These are phyloP conservation scores for Scaeva pyrastri DNA, from an alignment of 2,888 invertebrate species.

Conservation along the genomic window DNA sequence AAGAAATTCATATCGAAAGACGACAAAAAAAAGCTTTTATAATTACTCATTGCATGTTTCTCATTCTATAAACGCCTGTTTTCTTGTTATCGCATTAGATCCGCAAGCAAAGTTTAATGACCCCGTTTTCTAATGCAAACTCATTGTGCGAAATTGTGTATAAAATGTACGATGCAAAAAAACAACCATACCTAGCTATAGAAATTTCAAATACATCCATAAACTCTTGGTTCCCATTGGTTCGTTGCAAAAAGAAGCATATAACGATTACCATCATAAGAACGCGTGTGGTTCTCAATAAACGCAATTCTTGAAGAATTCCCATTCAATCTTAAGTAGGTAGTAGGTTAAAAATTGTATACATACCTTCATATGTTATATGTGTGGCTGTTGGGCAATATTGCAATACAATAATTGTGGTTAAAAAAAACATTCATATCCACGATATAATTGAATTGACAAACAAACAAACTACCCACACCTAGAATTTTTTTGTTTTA, in stretches of 20 bases:
- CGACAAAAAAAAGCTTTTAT: background rate
- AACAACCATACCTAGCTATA: slow-evolving; percentile 14
- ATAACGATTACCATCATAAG: slow-evolving; percentile 2
- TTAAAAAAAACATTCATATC: background rate
- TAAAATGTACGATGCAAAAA: slow-evolving; percentile 50
- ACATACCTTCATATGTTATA: background rate
- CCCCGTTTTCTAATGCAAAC: slow-evolving; percentile 43
- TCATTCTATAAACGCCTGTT: slow-evolving; percentile 34
- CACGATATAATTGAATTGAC: slow-evolving; percentile 1
- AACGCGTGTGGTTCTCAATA: background rate
- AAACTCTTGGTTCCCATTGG: slow-evolving; percentile 27
- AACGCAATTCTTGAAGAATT: slow-evolving; percentile 42
- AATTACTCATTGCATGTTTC: slow-evolving; percentile 53
- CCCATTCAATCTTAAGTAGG: background rate
- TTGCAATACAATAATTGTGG: slow-evolving; percentile 45
- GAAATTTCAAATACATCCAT: slow-evolving; percentile 27
- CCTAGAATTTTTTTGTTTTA: background rate
- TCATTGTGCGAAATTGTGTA: slow-evolving; percentile 50
- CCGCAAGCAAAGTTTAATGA: slow-evolving; percentile 62
- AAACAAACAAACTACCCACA: slow-evolving; percentile 61
- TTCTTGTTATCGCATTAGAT: slow-evolving; percentile 50
- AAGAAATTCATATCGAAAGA: background rate
- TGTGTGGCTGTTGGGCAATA: slow-evolving; percentile 22
- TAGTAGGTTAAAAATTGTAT: background rate
- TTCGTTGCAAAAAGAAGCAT: slow-evolving; percentile 26